A percentile compares a stretch with the other conserved stretches of the same genome.
Conservation (phyloP, 2,113 vertebrate genomes). For the Lipophrys pholis region DNA sequence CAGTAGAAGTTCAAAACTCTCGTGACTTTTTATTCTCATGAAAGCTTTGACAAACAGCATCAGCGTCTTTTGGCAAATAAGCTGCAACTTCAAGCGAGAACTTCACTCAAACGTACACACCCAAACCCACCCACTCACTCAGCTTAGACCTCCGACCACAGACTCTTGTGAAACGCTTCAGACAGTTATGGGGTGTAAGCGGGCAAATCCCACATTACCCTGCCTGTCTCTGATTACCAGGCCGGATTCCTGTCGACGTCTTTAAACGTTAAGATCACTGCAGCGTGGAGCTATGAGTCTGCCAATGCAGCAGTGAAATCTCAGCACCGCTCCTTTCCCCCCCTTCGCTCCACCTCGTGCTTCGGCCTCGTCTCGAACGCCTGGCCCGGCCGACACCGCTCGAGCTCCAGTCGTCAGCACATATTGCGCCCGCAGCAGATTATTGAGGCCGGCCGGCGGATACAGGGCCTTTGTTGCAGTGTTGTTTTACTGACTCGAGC, state of each 20-base stretch:
- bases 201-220: conserved; percentile 72
- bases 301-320: conserved; percentile 29
- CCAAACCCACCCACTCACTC: conserved; percentile 56
- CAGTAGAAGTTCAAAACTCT: conserved; percentile 37
- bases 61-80: conserved; percentile 44
- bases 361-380: conserved; percentile 39
- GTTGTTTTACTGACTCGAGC: conserved; percentile 75
- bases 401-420: conserved; percentile 72
- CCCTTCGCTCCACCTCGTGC: conserved; percentile 16
- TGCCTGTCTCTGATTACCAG: conserved; percentile 75
- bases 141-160: conserved; percentile 68
- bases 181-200: conserved; percentile 77
- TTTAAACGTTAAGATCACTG: conserved; percentile 35
- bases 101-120: conserved; percentile 36
- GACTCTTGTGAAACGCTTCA: conserved; percentile 74
- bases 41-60: conserved; percentile 57
- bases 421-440: conserved; percentile 79
- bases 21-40: conserved; percentile 32
- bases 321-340: conserved; percentile 17
- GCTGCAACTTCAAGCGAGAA: conserved; percentile 33
- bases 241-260: conserved; percentile 59
- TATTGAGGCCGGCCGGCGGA: conserved; percentile 70
- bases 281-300: conserved; percentile 48
- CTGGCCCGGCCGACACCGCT: conserved; percentile 46
- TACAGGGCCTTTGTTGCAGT: conserved; percentile 75